These are phyloP conservation scores for Rhopalosiphum padi DNA, from an alignment of 1,140 invertebrate genomes.

Conservation along the genomic window DNA sequence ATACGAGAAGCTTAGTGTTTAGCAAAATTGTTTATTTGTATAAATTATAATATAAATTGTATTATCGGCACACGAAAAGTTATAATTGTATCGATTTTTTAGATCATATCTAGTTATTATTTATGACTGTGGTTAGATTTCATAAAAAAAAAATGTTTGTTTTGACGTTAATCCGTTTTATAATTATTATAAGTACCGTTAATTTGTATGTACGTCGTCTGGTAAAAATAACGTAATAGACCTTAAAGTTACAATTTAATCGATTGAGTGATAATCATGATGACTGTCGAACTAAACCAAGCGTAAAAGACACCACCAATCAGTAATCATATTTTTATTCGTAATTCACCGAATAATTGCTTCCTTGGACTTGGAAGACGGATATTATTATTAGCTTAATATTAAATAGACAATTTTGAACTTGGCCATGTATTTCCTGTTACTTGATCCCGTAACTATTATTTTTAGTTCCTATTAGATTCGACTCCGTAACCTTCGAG, in stretches of 20 bases:
- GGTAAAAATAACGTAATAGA: not conserved
- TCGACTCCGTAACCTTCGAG: not conserved
- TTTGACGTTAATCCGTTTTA: not conserved
- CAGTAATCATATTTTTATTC: not conserved
- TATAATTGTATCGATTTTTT: not conserved
- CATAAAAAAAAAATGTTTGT: not conserved
- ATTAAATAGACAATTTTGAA: conserved; percentile 15
- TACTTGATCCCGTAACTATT: conserved; percentile 22
- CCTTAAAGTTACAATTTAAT: not conserved
- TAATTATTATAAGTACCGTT: not conserved
- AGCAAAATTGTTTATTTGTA: not conserved
- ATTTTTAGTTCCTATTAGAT: conserved; percentile 17
- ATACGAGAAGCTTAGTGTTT: not conserved
- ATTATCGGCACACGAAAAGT: not conserved
- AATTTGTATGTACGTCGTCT: not conserved
- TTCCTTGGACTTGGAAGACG: conserved; percentile 32
- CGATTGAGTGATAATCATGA: not conserved
- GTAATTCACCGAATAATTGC: not conserved
- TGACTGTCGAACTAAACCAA: not conserved
- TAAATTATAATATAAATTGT: not conserved
- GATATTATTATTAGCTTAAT: not conserved
- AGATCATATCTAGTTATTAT: not conserved
- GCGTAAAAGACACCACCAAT: not conserved
- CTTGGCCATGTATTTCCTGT: conserved; percentile 36
- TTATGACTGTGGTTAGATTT: not conserved